These are phyloP conservation scores for Caenorhabditis sp. DNA, from an alignment of 2,888 invertebrate genomes.

Conservation along the genomic window DNA sequence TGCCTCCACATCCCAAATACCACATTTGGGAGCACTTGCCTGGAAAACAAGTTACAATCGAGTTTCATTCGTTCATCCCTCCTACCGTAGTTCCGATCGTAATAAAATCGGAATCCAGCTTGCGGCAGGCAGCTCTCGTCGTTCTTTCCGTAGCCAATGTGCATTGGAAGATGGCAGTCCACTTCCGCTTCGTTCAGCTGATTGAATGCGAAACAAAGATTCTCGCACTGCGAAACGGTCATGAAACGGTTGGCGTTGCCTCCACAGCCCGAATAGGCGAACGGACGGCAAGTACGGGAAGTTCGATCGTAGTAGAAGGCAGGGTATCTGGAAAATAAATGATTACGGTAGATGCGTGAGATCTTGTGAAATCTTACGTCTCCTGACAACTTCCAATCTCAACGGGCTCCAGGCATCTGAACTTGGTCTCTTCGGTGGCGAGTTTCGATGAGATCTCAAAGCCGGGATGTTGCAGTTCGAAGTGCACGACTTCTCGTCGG, in stretches of 20 bases:
- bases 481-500: constrained; percentile 62
- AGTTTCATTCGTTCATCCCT: no score
- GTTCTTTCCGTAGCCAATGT: constrained; percentile 71
- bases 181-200: constrained; percentile 66
- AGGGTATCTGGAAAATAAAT: constrained; percentile 65
- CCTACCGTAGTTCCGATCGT: constrained; percentile 73
- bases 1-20: constrained; percentile 77
- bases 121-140: constrained; percentile 68
- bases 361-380: constrained; percentile 46
- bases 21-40: constrained; percentile 75
- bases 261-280: constrained; percentile 75
- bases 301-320: constrained; percentile 67
- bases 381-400: constrained; percentile 69
- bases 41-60: constrained; percentile 49
- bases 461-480: constrained; percentile 64
- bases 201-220: constrained; percentile 63
- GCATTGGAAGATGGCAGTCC: constrained; percentile 73
- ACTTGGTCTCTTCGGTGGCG: constrained; percentile 59
- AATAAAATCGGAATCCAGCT: constrained; percentile 75
- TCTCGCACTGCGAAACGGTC: constrained; percentile 73
- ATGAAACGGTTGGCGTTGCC: constrained; percentile 76
- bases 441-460: constrained; percentile 59
- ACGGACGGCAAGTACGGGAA: constrained; percentile 68
- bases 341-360: neutral
- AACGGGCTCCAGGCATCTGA: constrained; percentile 70